Percentiles rank a stretch among this genome's conserved stretches.
phyloP scores from a whole-genome alignment of 2,113 vertebrate species.

The Pelmatolapia mariae region DNA sequence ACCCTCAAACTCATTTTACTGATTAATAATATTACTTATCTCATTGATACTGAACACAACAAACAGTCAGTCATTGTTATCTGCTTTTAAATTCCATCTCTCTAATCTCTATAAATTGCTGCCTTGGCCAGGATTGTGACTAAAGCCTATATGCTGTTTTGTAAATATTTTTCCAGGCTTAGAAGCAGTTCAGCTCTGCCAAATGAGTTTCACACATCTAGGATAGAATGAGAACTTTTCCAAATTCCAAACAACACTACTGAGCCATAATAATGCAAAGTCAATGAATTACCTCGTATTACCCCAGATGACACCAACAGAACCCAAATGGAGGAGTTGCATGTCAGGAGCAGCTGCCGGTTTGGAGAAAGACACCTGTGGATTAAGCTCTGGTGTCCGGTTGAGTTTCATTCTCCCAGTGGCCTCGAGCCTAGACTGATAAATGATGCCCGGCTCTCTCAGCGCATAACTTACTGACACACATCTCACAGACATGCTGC shows the following conservation, averaged over 20 bases:
- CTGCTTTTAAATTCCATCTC: background rate
- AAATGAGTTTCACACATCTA: background rate
- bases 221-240: background rate
- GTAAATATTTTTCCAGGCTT: background rate
- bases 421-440: slow-evolving; percentile 56
- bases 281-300: slow-evolving; percentile 19
- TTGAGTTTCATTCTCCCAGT: slow-evolving; percentile 12
- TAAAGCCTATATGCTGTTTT: background rate
- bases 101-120: background rate
- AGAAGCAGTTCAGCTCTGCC: background rate
- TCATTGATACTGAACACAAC: background rate
- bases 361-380: slow-evolving; percentile 49
- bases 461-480: slow-evolving; percentile 48
- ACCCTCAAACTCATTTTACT: fast-evolving
- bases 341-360: slow-evolving; percentile 54
- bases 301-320: background rate
- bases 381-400: slow-evolving; percentile 41
- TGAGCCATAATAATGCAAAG: background rate
- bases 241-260: background rate
- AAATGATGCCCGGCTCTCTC: slow-evolving; percentile 44
- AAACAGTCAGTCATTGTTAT: background rate
- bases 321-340: slow-evolving; percentile 1
- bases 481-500: slow-evolving; percentile 40
- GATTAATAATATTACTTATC: background rate
- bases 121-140: background rate